Conservation (phyloP, 1,140 invertebrate species). For the Drosophila miranda region DNA sequence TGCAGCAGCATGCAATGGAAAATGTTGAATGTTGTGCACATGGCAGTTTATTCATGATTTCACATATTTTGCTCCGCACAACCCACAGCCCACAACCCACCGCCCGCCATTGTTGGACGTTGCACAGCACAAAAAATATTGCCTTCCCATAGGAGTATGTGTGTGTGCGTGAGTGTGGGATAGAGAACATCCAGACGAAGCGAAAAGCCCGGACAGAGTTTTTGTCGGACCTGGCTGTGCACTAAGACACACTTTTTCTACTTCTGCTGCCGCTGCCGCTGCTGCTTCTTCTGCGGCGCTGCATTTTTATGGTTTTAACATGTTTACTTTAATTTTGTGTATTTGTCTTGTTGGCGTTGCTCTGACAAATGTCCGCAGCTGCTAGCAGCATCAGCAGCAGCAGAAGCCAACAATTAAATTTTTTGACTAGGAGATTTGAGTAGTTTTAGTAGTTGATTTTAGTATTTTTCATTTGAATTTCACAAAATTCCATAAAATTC, state of each 20-base stretch:
- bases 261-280: conserved; percentile 15
- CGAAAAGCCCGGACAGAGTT: conserved; percentile 42
- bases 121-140: conserved; percentile 65
- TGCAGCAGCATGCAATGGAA: conserved; percentile 23
- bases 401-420: conserved; percentile 12
- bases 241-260: conserved; percentile 41
- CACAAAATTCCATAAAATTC: too few relatives aligned
- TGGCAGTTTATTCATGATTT: conserved; percentile 81
- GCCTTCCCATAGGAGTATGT: conserved; percentile 20
- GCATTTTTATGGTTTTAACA: conserved; percentile 78
- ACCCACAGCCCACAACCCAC: conserved; percentile 6
- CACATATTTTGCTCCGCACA: conserved; percentile 63
- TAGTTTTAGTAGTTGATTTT: neutral
- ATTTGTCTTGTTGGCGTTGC: conserved; percentile 76
- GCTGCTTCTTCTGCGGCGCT: conserved; percentile 51
- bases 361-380: conserved; percentile 63
- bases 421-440: too few relatives aligned
- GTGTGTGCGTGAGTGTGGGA: neutral
- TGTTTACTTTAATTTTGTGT: conserved; percentile 78
- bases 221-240: conserved; percentile 23
- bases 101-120: conserved; percentile 26
- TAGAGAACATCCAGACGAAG: conserved; percentile 34
- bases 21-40: conserved; percentile 76
- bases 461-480: too few relatives aligned
- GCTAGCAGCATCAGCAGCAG: neutral